Conservation (phyloP, 2,797 vertebrate genomes). For the Melanotaenia pygmaea region DNA sequence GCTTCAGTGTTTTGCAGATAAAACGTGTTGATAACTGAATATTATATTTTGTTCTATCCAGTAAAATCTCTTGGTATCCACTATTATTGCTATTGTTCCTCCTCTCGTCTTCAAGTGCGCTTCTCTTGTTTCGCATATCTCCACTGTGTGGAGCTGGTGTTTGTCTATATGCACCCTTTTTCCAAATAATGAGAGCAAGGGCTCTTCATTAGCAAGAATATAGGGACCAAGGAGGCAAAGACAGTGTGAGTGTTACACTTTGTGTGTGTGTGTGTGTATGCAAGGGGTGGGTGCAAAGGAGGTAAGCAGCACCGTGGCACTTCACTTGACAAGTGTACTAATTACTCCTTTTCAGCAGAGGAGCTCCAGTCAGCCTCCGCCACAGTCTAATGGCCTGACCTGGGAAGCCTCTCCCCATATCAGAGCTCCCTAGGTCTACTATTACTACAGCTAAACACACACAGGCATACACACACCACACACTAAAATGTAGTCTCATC, state of each 20-base stretch:
- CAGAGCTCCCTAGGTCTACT: conserved; percentile 67
- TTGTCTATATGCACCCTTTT: conserved; percentile 81
- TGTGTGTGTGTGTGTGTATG: conserved; percentile 47
- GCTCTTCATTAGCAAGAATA: conserved; percentile 93
- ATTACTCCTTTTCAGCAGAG: conserved; percentile 93
- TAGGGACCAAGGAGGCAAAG: conserved; percentile 64
- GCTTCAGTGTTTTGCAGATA: conserved; percentile 68
- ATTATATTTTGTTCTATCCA: conserved; percentile 57
- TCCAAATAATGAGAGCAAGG: conserved; percentile 94
- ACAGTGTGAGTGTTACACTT: conserved; percentile 74
- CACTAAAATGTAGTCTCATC: conserved; percentile 68
- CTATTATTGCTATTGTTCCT: conserved; percentile 58
- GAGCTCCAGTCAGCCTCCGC: conserved; percentile 90
- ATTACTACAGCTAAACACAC: conserved; percentile 56
- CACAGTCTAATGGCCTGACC: conserved; percentile 93
- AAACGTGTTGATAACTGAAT: conserved; percentile 66
- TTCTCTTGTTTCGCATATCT: conserved; percentile 53
- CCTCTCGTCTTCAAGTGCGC: conserved; percentile 64
- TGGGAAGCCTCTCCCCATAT: conserved; percentile 78
- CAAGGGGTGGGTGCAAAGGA: conserved; percentile 64
- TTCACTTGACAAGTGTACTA: conserved; percentile 99
- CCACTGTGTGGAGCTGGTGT: conserved; percentile 71
- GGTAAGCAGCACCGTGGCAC: conserved; percentile 93
- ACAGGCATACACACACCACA: conserved; percentile 22
- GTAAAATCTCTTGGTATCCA: conserved; percentile 53